Percentiles rank a stretch among this genome's conserved stretches.
These are phyloP conservation scores for Aleiodes alternator DNA, from an alignment of 2,888 invertebrate genomes.

Conservation along the genomic window DNA sequence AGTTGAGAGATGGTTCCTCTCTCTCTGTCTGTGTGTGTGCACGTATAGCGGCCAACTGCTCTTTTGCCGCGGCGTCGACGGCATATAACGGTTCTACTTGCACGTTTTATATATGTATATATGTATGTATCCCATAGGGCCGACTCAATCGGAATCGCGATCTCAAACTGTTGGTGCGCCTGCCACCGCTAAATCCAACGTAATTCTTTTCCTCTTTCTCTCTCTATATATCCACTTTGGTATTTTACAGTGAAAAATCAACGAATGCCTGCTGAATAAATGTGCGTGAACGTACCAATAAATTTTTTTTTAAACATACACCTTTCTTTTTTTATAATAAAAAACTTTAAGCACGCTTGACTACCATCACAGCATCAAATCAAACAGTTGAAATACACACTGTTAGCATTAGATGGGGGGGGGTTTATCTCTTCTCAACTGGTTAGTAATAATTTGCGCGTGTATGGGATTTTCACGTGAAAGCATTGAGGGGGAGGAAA, in stretches of 20 bases:
- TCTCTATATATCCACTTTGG: conserved; percentile 7
- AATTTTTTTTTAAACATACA: too few species aligned
- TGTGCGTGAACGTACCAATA: not conserved
- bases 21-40: not conserved
- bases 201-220: not conserved
- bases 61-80: conserved; percentile 25
- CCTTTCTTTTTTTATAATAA: not conserved
- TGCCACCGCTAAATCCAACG: conserved; percentile 44
- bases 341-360: not conserved
- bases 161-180: conserved; percentile 27
- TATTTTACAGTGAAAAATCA: not conserved
- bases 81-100: conserved; percentile 31
- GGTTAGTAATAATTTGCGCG: conserved; percentile 9
- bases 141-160: conserved; percentile 68
- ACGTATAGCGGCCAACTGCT: conserved; percentile 37
- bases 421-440: not conserved
- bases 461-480: conserved; percentile 49
- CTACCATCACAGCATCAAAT: not conserved
- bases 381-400: not conserved
- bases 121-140: conserved; percentile 66
- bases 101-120: conserved; percentile 35
- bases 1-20: conserved; percentile 6
- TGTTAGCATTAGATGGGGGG: not conserved
- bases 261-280: not conserved
- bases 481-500: conserved; percentile 39